Conservation (phyloP, 2,797 vertebrate species). For the Rachycentron canadum region DNA sequence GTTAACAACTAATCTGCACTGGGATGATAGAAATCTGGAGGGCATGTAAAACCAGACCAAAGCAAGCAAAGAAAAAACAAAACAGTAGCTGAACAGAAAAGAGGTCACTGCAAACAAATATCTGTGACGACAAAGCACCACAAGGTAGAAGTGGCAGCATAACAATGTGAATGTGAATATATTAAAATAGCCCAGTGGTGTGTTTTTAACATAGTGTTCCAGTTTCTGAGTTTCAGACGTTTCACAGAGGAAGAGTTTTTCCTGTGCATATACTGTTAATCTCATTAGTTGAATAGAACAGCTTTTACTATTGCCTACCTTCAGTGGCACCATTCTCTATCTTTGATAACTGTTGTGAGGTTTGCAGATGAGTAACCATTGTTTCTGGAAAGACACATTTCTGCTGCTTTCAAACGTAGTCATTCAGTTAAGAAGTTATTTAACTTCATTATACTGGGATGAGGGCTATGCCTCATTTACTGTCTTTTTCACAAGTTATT, state of each 20-base stretch:
- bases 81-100: conserved; percentile 11
- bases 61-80: conserved; percentile 1
- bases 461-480: no score
- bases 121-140: conserved; percentile 8
- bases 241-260: conserved; percentile 20
- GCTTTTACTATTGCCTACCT: not conserved
- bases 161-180: conserved; percentile 1
- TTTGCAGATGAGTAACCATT: not conserved
- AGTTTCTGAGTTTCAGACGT: not conserved
- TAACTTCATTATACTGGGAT: not conserved
- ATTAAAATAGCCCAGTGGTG: not conserved
- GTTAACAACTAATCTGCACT: conserved; percentile 16
- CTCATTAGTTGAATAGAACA: not conserved
- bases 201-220: conserved; percentile 14
- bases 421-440: not conserved
- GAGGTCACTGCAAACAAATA: conserved; percentile 6
- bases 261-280: conserved; percentile 1
- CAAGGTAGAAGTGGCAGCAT: conserved; percentile 1
- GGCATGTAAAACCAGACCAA: not conserved
- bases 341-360: not conserved
- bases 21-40: conserved; percentile 1
- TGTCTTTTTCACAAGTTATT: no score
- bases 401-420: not conserved
- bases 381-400: not conserved
- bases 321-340: not conserved